These are phyloP conservation scores for Formica exsecta DNA, from an alignment of 1,140 invertebrate species.

Conservation along the genomic window DNA sequence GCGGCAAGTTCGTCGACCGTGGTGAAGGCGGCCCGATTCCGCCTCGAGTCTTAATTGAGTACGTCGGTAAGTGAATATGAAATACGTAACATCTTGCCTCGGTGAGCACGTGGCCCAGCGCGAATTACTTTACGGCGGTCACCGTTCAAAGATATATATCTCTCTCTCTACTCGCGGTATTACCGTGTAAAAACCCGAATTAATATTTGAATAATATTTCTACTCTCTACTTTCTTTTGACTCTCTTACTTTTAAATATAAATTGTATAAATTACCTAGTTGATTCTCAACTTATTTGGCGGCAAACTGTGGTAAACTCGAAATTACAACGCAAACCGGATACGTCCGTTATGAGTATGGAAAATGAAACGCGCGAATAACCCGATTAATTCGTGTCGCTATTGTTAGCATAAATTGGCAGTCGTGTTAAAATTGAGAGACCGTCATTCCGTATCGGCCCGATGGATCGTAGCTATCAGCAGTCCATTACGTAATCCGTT, in stretches of 20 bases:
- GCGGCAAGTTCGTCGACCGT: conserved; percentile 63
- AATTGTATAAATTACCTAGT: neutral
- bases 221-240: too few relatives aligned
- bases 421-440: conserved; percentile 62
- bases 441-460: neutral
- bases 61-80: conserved; percentile 64
- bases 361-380: conserved; percentile 25
- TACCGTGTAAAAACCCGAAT: neutral
- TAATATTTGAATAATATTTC: neutral
- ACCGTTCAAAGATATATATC: conserved; percentile 12
- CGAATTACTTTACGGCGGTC: neutral
- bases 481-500: conserved; percentile 70
- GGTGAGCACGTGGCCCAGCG: neutral
- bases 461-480: conserved; percentile 60
- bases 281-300: neutral
- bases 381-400: conserved; percentile 37
- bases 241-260: neutral
- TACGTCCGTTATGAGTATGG: neutral
- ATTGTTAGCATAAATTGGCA: conserved; percentile 63
- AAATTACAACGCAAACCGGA: neutral
- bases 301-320: neutral
- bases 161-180: too few relatives aligned
- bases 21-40: conserved; percentile 55
- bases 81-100: conserved; percentile 46
- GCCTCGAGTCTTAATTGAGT: conserved; percentile 76